phyloP scores from a whole-genome alignment of 2,113 vertebrate genomes.

The Larimichthys crocea region DNA sequence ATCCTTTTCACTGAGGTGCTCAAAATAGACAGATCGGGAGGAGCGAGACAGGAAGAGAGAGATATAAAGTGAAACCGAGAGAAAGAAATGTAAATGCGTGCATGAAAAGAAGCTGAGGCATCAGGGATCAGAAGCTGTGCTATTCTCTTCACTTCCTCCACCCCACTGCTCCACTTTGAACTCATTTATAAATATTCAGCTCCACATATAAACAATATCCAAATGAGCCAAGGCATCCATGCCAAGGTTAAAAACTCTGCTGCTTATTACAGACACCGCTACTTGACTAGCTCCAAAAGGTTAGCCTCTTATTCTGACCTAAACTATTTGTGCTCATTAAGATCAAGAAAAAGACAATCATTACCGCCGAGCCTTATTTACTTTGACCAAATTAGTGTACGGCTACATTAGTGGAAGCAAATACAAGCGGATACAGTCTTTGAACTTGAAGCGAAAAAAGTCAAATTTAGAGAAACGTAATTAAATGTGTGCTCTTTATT shows the following conservation, averaged over 20 bases:
- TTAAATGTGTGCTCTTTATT: conserved; percentile 65
- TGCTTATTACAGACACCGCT: conserved; percentile 69
- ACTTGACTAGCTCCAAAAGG: conserved; percentile 73
- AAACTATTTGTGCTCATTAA: conserved; percentile 76
- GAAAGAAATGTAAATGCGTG: conserved; percentile 79
- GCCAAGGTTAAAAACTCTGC: conserved; percentile 81
- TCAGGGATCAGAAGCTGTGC: conserved; percentile 77
- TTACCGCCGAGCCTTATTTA: conserved; percentile 71
- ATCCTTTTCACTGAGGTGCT: conserved; percentile 62
- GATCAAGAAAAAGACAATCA: conserved; percentile 77
- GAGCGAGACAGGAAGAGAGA: conserved; percentile 61
- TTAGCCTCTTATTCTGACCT: conserved; percentile 70
- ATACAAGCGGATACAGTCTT: conserved; percentile 55
- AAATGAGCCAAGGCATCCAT: conserved; percentile 76
- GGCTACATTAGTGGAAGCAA: conserved; percentile 59
- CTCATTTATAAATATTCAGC: conserved; percentile 82
- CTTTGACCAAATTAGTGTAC: conserved; percentile 70
- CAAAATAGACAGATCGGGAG: conserved; percentile 77
- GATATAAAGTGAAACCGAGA: conserved; percentile 63
- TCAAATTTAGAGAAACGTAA: conserved; percentile 64
- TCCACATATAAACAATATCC: conserved; percentile 77
- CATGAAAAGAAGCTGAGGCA: conserved; percentile 77
- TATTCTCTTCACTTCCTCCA: conserved; percentile 79
- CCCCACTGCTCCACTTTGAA: conserved; percentile 81
- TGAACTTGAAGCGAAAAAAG: conserved; percentile 68